Percentiles rank a stretch among this genome's conserved stretches.
Conservation (phyloP, 2,888 invertebrate genomes). For the Abscondita cerata region DNA sequence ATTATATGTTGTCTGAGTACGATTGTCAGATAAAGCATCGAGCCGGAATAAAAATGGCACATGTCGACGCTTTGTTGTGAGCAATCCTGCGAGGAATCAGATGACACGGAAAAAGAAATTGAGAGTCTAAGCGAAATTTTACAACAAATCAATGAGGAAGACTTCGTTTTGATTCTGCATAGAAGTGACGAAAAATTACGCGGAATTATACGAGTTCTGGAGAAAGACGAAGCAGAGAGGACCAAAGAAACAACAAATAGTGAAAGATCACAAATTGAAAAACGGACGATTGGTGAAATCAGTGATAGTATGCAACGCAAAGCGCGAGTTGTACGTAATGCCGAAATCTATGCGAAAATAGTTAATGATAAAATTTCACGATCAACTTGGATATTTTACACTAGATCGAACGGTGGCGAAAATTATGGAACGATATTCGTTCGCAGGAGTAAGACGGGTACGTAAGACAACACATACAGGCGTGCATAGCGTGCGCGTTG, state of each 20-base stretch:
- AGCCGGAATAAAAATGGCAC: too few relatives aligned
- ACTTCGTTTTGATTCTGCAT: background rate
- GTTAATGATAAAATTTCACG: too few relatives aligned
- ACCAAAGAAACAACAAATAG: background rate
- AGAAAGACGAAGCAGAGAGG: background rate
- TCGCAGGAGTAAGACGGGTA: background rate
- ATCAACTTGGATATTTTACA: too few relatives aligned
- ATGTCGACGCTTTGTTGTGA: too few relatives aligned
- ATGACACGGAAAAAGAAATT: background rate
- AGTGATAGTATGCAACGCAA: background rate
- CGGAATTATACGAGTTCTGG: background rate
- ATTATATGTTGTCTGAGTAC: too few relatives aligned
- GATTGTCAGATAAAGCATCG: too few relatives aligned
- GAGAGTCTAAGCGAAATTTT: background rate
- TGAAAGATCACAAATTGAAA: background rate
- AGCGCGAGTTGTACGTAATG: background rate
- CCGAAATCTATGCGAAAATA: too few relatives aligned
- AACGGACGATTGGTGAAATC: slow-evolving; percentile 1
- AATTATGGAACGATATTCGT: background rate
- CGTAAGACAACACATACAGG: background rate
- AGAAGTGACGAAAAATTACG: background rate
- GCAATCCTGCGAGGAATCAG: too few relatives aligned
- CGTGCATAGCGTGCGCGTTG: background rate
- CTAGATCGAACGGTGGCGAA: too few relatives aligned
- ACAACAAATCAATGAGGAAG: background rate